phyloP scores from a whole-genome alignment of 2,888 invertebrate species.

The Amiota mariae region DNA sequence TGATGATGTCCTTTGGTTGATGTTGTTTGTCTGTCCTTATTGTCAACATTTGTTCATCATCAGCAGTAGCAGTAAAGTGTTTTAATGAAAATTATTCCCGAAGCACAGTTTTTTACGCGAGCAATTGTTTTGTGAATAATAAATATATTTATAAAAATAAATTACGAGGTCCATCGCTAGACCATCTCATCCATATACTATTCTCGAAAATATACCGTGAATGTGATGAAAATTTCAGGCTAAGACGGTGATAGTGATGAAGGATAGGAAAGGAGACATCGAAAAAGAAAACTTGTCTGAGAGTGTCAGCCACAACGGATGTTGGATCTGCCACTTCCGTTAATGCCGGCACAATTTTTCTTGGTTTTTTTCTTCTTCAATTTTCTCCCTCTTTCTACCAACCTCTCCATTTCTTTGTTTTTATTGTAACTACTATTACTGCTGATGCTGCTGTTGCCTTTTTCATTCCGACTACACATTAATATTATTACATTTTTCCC shows the following conservation, averaged over 20 bases:
- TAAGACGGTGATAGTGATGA: no score
- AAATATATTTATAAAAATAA: constrained; percentile 36
- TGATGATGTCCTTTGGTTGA: not conserved
- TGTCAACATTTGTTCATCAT: no score
- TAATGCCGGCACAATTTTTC: not conserved
- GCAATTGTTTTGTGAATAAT: constrained; percentile 53
- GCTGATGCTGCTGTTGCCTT: not conserved
- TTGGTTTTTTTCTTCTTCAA: no score
- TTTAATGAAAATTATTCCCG: constrained; percentile 63
- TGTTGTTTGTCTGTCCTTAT: not conserved
- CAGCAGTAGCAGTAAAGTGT: constrained; percentile 46
- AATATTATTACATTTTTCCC: constrained; percentile 11
- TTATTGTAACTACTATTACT: constrained; percentile 46
- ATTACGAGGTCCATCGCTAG: no score
- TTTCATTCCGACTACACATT: not conserved
- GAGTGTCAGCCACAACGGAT: no score
- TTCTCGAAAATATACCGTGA: no score
- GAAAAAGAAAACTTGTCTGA: no score
- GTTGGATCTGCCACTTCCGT: not conserved
- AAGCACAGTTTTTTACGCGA: constrained; percentile 45
- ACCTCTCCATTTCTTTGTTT: not conserved
- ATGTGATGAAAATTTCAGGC: no score
- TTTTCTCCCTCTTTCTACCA: not conserved
- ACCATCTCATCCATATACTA: no score
- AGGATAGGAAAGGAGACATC: no score